Conservation (phyloP, 2,888 invertebrate species). For the Dioctria rufipes region DNA sequence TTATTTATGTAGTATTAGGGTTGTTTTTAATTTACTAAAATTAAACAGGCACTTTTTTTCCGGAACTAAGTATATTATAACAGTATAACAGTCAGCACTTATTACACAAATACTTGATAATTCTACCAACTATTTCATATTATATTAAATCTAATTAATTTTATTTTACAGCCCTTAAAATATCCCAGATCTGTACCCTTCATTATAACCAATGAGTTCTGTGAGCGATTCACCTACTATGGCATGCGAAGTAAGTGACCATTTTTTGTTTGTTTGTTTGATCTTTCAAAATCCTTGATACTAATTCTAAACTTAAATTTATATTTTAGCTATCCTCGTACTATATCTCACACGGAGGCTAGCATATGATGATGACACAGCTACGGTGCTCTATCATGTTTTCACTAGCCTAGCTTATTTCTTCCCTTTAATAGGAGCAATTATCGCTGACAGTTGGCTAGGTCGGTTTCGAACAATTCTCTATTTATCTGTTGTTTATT, state of each 20-base stretch:
- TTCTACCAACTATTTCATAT: no score
- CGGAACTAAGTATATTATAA: no score
- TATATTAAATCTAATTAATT: neutral
- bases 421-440: conserved; percentile 83
- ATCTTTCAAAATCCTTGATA: conserved; percentile 13
- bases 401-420: conserved; percentile 88
- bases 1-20: no score
- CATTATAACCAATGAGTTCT: conserved; percentile 97
- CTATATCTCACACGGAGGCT: conserved; percentile 89
- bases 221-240: conserved; percentile 97
- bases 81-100: no score
- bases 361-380: conserved; percentile 78
- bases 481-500: conserved; percentile 90
- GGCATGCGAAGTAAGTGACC: conserved; percentile 92
- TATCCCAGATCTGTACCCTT: conserved; percentile 94
- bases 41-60: no score
- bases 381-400: conserved; percentile 90
- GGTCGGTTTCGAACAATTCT: conserved; percentile 90
- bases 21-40: no score
- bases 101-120: neutral
- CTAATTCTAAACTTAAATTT: conserved; percentile 15
- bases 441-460: conserved; percentile 92
- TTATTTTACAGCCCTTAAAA: conserved; percentile 68
- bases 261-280: conserved; percentile 41
- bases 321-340: conserved; percentile 87